Percentiles rank a stretch among this genome's conserved stretches.
Conservation (phyloP, 92 coral and sea anemone species). For the Palythoa heliodiscus region DNA sequence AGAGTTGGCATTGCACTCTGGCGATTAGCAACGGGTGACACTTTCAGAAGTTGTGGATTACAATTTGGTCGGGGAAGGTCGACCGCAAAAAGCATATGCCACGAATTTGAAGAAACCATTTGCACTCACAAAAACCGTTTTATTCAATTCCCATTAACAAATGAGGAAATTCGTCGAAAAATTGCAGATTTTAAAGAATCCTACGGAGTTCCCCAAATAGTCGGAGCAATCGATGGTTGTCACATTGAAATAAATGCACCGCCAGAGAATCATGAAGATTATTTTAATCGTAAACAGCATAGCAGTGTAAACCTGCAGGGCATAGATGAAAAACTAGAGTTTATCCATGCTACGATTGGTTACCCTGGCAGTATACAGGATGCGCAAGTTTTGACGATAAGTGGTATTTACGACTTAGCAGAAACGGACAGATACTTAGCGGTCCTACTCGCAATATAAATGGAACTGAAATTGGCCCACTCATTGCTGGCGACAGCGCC, state of each 20-base stretch:
- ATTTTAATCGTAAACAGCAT: slow-evolving; percentile 50
- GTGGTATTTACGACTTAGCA: not conserved
- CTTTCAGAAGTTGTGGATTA: slow-evolving; percentile 45
- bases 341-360: slow-evolving; percentile 43
- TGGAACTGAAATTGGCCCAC: slow-evolving; percentile 38
- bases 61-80: slow-evolving; percentile 32
- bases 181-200: slow-evolving; percentile 45
- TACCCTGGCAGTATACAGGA: slow-evolving; percentile 66
- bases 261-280: slow-evolving; percentile 57
- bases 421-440: not conserved
- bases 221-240: slow-evolving; percentile 53
- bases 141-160: not conserved
- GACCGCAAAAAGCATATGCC: slow-evolving; percentile 43
- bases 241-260: slow-evolving; percentile 57
- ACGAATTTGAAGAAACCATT: not conserved
- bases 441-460: slow-evolving; percentile 13
- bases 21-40: slow-evolving; percentile 49
- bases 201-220: slow-evolving; percentile 53
- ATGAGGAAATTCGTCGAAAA: not conserved
- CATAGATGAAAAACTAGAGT: slow-evolving; percentile 42
- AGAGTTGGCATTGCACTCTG: slow-evolving; percentile 48
- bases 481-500: slow-evolving; percentile 58
- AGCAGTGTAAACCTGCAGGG: slow-evolving; percentile 44
- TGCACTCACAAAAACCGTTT: not conserved
- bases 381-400: slow-evolving; percentile 44